Evolutionary conservation across 2,888 invertebrate species (phyloP).

Genomic region (Temnothorax rugatulus): DNA sequence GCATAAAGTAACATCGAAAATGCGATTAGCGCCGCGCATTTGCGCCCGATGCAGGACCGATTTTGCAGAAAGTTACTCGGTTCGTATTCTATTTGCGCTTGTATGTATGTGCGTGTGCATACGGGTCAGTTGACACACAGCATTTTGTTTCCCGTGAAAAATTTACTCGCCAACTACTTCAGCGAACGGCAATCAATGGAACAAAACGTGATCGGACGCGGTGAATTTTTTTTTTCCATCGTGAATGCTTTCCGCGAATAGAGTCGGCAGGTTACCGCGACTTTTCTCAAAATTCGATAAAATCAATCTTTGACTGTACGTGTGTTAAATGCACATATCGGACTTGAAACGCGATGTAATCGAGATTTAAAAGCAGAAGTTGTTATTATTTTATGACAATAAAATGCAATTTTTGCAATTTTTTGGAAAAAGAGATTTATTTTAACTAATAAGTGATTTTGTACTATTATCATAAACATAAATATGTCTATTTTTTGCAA

Average conservation of each 20-base stretch:
- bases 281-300: conserved; percentile 30
- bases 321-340: neutral
- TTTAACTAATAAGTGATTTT: neutral
- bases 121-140: conserved; percentile 19
- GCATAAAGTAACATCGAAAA: conserved; percentile 67
- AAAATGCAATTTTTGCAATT: neutral
- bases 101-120: neutral
- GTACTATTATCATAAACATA: neutral
- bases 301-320: conserved; percentile 10
- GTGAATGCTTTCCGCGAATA: neutral
- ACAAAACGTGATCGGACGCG: conserved; percentile 28
- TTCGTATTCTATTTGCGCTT: conserved; percentile 29
- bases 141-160: conserved; percentile 41
- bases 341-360: neutral
- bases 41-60: conserved; percentile 35
- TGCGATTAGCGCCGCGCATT: conserved; percentile 68
- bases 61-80: conserved; percentile 29
- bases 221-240: conserved; percentile 12
- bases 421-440: neutral
- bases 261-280: conserved; percentile 5
- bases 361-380: neutral
- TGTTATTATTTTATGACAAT: conserved; percentile 1
- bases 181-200: conserved; percentile 41
- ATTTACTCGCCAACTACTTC: conserved; percentile 34
- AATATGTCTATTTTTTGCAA: neutral